These are phyloP conservation scores for Drosophila subobscura DNA, from an alignment of 1,140 invertebrate genomes.

Conservation along the genomic window DNA sequence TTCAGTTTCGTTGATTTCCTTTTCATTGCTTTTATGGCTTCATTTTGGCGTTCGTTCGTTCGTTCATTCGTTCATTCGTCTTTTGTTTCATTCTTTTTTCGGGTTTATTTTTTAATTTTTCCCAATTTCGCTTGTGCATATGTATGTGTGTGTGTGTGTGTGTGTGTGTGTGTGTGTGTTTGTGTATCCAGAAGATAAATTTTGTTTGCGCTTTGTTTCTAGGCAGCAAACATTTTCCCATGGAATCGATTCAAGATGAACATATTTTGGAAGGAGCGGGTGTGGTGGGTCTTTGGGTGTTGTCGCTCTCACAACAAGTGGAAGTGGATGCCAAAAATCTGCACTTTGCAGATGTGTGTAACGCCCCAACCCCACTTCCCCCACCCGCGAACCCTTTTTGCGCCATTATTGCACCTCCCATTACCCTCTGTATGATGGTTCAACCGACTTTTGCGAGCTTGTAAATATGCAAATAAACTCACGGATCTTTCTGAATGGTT, in stretches of 20 bases:
- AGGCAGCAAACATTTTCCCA: constrained; percentile 47
- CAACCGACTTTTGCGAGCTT: too few species aligned
- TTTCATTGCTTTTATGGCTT: constrained; percentile 35
- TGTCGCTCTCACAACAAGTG: constrained; percentile 49
- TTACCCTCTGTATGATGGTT: too few species aligned
- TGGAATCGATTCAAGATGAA: constrained; percentile 44
- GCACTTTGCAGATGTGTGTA: constrained; percentile 21
- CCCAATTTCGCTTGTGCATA: constrained; percentile 22
- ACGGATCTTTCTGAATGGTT: too few species aligned
- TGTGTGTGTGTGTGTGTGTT: neutral
- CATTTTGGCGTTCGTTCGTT: constrained; percentile 14
- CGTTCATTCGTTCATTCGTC: neutral
- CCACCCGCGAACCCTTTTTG: constrained; percentile 17
- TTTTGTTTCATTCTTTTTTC: constrained; percentile 15
- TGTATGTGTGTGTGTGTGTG: constrained; percentile 1
- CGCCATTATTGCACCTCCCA: too few species aligned
- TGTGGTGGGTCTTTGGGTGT: neutral
- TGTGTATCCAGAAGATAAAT: constrained; percentile 45
- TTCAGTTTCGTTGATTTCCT: constrained; percentile 29
- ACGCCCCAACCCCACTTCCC: neutral
- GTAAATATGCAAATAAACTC: too few species aligned
- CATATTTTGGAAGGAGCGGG: neutral
- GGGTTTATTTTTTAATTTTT: constrained; percentile 24
- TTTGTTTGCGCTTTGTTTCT: constrained; percentile 51
- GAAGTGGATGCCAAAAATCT: constrained; percentile 55